Percentiles rank a stretch among this genome's conserved stretches.
These are phyloP conservation scores for Reticulitermes lucifugus DNA, from an alignment of 2,888 invertebrate species.

Conservation along the genomic window DNA sequence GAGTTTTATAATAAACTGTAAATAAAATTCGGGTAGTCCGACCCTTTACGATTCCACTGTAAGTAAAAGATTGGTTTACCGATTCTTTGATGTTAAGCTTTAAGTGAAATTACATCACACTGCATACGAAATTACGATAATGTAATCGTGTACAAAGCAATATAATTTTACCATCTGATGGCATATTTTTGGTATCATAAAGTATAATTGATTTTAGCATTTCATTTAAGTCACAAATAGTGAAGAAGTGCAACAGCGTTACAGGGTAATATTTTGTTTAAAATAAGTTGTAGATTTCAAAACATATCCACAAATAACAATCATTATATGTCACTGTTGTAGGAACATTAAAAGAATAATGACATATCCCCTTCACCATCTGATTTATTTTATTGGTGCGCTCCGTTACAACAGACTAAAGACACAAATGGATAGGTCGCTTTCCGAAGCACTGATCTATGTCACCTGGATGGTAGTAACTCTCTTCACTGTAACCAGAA, in stretches of 20 bases:
- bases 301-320: conserved; percentile 29
- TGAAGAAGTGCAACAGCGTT: neutral
- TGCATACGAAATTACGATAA: neutral
- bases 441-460: conserved; percentile 10
- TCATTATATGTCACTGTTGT: conserved; percentile 21
- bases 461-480: neutral
- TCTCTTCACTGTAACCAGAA: neutral
- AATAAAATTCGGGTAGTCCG: too few species aligned
- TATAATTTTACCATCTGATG: neutral
- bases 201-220: neutral
- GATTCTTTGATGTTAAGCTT: too few species aligned
- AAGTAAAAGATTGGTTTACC: too few species aligned
- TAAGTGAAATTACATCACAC: neutral
- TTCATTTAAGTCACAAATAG: neutral
- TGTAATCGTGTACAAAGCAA: neutral
- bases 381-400: conserved; percentile 32
- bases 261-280: neutral
- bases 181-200: neutral
- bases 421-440: neutral
- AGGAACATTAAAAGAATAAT: neutral
- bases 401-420: conserved; percentile 8
- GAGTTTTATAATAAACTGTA: too few species aligned
- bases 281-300: conserved; percentile 25
- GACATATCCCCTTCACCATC: neutral
- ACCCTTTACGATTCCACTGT: too few species aligned